These are phyloP conservation scores for Copsychus sechellarum DNA, from an alignment of 2,113 vertebrate genomes.

Conservation along the genomic window DNA sequence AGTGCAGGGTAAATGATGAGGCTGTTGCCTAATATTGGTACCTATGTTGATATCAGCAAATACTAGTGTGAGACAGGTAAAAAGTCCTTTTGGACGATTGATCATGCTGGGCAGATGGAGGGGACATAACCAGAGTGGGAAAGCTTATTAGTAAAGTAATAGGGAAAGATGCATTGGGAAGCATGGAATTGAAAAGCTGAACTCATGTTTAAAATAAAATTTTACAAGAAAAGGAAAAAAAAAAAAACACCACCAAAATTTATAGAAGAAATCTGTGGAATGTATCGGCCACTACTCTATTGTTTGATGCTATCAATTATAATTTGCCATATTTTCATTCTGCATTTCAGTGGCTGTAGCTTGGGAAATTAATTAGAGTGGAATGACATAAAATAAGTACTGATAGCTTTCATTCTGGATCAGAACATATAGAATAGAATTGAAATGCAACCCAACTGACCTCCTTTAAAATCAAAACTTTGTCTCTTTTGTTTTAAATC, in stretches of 20 bases:
- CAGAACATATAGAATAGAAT: background rate
- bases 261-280: background rate
- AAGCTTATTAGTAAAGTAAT: constrained; percentile 20
- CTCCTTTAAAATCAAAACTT: background rate
- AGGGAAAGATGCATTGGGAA: background rate
- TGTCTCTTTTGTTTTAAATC: background rate
- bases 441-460: background rate
- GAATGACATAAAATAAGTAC: background rate
- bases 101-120: background rate
- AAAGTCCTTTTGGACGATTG: constrained; percentile 45
- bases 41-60: background rate
- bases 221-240: background rate
- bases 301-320: background rate
- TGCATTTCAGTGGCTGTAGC: background rate
- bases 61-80: background rate
- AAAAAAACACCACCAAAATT: background rate
- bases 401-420: background rate
- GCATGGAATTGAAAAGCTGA: constrained; percentile 1
- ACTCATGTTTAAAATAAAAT: background rate
- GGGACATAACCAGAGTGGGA: background rate
- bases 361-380: background rate
- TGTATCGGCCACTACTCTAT: background rate
- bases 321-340: background rate
- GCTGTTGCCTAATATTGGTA: background rate
- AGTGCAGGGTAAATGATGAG: constrained; percentile 41